These are phyloP conservation scores for Hoplodrina ambigua DNA, from an alignment of 2,888 invertebrate genomes.

Conservation along the genomic window DNA sequence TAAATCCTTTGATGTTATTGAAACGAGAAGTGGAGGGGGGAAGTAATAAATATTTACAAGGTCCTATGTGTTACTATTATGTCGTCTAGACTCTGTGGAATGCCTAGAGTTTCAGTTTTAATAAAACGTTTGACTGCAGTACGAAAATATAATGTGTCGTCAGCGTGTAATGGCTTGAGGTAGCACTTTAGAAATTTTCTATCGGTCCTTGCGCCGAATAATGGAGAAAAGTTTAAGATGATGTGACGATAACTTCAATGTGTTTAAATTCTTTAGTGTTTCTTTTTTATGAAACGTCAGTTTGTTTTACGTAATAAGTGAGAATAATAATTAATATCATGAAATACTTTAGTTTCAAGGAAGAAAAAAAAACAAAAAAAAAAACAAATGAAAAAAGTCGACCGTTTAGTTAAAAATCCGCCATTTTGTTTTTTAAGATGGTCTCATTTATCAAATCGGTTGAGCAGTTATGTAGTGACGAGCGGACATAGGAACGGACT, in stretches of 20 bases:
- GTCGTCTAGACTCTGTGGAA: constrained; percentile 56
- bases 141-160: constrained; percentile 28
- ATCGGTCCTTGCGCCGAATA: constrained; percentile 8
- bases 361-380: too few species aligned
- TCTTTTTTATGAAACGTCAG: not conserved
- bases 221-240: not conserved
- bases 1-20: constrained; percentile 10
- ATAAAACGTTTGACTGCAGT: constrained; percentile 49
- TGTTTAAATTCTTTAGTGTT: not conserved
- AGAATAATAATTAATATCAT: too few species aligned
- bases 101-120: constrained; percentile 40
- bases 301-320: too few species aligned
- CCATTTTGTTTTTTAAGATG: too few species aligned
- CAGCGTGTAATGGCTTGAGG: constrained; percentile 23
- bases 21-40: not conserved
- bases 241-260: not conserved
- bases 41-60: constrained; percentile 51
- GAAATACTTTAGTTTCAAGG: too few species aligned
- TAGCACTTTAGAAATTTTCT: constrained; percentile 13
- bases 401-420: too few species aligned
- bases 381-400: too few species aligned
- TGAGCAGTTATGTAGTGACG: too few species aligned
- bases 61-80: constrained; percentile 45
- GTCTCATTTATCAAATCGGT: too few species aligned
- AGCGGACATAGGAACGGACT: too few species aligned